Evolutionary conservation across 2,888 invertebrate genomes (phyloP), one percentile per base, ranked within the genome.

Genomic region (Malacosoma neustria): DNA sequence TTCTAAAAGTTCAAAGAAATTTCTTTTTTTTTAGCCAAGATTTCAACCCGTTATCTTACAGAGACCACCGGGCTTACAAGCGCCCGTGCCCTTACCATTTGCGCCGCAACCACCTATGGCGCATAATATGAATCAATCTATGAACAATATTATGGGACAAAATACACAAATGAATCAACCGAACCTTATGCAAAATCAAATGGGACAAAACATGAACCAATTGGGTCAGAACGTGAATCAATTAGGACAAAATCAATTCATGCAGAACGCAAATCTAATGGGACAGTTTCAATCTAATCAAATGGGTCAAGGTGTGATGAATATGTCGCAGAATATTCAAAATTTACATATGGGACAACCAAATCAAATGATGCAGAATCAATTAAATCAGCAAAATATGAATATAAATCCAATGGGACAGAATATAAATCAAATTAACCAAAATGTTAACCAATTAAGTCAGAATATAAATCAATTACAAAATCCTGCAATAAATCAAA

Each of bases 21-120:
- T 41, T 35, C 6, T 32, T 14, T 7, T 34, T 9, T 66, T 59
- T 1, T 65, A 86, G 87, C 82, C 81, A 32, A 64, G 86, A 51
- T 87, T 72, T 59, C 82, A 81, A 14, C 71, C 77, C 1, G 77
- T 87, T 1, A 82, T 86, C 29, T 58, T 85, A 0, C 85, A 85
- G 56, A 58, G 84, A 39, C 82, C 84, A 0, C 82, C 81, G 0
- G 82, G 82, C 0, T 54, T 85, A 0, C 79, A 79, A 42, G 81
- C 77, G 2, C 81, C 82, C 0, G 68, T 81, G 1, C 75, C 82
- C 0, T 48, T 85, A 22, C 80, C 82, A 0, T 84, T 72, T 43
- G 84, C 77, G 0, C 75, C 75, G 1, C 75, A 76, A 46, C 79
- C 72, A 41, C 51, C 63, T 5, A 66, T 72, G 60, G 48, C 54